These are phyloP conservation scores for Ascidia mentula DNA, from an alignment of 23 tunicate genomes.

Conservation along the genomic window DNA sequence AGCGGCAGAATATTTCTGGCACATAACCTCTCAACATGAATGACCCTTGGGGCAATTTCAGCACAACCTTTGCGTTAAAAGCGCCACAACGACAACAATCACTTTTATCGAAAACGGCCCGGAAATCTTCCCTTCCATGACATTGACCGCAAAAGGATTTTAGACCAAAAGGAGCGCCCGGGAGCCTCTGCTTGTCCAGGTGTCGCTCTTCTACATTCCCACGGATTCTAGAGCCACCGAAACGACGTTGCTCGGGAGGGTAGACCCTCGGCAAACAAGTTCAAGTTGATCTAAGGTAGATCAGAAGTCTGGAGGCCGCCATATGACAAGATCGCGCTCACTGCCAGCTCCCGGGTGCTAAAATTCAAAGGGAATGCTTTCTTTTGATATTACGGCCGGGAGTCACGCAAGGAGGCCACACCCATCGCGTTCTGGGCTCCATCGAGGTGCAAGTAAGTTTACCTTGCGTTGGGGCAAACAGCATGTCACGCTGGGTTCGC, in stretches of 20 bases:
- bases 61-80: too few species aligned
- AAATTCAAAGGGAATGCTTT: neutral
- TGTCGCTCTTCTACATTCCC: neutral
- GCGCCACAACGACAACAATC: too few species aligned
- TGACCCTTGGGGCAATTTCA: too few species aligned
- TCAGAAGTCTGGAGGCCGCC: neutral
- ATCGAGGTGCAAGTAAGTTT: neutral
- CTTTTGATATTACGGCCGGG: neutral
- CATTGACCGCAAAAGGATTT: neutral
- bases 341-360: neutral
- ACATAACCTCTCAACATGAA: too few species aligned
- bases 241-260: neutral
- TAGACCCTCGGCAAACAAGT: neutral
- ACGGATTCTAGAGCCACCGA: neutral
- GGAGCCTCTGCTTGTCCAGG: neutral
- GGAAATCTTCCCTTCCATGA: neutral
- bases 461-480: neutral
- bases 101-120: too few species aligned
- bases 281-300: neutral
- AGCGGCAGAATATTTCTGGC: too few species aligned
- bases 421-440: neutral
- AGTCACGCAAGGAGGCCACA: neutral
- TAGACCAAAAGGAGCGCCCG: neutral
- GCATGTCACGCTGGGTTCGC: neutral
- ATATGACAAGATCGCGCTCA: neutral